Evolutionary conservation across 1,140 invertebrate genomes (phyloP).

Genomic region (Akabosia matsudoensis): DNA sequence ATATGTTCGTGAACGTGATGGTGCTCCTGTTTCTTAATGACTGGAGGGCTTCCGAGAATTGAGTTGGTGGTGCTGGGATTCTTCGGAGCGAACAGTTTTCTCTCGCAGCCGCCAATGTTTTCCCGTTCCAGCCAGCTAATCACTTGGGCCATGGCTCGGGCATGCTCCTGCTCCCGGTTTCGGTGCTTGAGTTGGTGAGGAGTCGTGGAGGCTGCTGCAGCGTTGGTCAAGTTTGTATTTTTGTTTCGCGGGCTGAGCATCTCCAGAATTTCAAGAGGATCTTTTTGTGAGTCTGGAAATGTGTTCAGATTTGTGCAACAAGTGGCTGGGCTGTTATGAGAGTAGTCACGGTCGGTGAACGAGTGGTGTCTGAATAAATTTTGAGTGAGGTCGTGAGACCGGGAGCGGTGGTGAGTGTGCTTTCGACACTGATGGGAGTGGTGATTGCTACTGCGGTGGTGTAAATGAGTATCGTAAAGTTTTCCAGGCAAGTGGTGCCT

Average conservation of each 20-base stretch:
- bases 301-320: constrained; percentile 26
- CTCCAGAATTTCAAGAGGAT: constrained; percentile 32
- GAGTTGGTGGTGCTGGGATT: constrained; percentile 33
- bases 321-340: constrained; percentile 49
- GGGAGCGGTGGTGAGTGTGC: constrained; percentile 51
- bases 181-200: constrained; percentile 64
- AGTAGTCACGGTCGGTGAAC: constrained; percentile 45
- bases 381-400: constrained; percentile 55
- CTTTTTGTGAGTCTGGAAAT: constrained; percentile 24
- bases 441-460: constrained; percentile 51
- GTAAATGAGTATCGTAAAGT: constrained; percentile 32
- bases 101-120: constrained; percentile 32
- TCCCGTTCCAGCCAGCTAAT: constrained; percentile 53
- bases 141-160: constrained; percentile 65
- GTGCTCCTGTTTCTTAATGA: constrained; percentile 57
- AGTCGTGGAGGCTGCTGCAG: constrained; percentile 42
- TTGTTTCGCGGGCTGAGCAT: constrained; percentile 47
- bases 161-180: constrained; percentile 65
- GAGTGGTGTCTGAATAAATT: constrained; percentile 53
- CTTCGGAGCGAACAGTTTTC: constrained; percentile 36
- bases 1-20: constrained; percentile 76
- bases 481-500: constrained; percentile 30
- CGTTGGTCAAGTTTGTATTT: constrained; percentile 40
- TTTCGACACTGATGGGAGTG: constrained; percentile 50
- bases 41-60: constrained; percentile 37